Percentiles rank a stretch among this genome's conserved stretches.
Conservation (phyloP, 2,888 invertebrate species). For the Spodoptera picta region DNA sequence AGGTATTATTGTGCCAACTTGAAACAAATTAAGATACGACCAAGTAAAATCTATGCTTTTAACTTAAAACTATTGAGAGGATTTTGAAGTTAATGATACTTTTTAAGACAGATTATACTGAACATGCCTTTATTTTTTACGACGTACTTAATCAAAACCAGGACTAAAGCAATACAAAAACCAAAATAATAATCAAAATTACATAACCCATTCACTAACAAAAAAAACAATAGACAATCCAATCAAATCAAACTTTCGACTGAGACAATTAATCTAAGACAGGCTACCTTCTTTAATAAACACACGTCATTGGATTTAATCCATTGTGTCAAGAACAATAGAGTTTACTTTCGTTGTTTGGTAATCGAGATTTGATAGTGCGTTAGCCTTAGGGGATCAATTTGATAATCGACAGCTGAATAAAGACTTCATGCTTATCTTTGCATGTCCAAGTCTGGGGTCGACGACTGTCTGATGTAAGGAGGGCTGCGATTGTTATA, state of each 20-base stretch:
- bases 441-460: conserved; percentile 9
- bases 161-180: not conserved
- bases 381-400: conserved; percentile 27
- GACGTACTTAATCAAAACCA: too few species aligned
- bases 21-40: too few species aligned
- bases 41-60: too few species aligned
- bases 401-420: conserved; percentile 28
- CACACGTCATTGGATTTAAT: conserved; percentile 52
- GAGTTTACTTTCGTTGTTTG: conserved; percentile 50
- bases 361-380: conserved; percentile 45
- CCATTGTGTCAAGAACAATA: conserved; percentile 46
- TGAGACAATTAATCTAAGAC: conserved; percentile 48
- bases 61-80: too few species aligned
- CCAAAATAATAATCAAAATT: conserved; percentile 26
- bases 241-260: conserved; percentile 33
- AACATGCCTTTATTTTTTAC: too few species aligned
- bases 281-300: conserved; percentile 36
- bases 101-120: too few species aligned
- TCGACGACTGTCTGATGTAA: conserved; percentile 17
- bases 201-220: conserved; percentile 17
- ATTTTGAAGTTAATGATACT: too few species aligned
- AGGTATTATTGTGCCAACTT: too few species aligned
- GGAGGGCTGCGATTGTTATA: too few species aligned
- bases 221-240: conserved; percentile 18
- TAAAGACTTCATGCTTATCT: conserved; percentile 27